These are phyloP conservation scores for Etia nguti DNA, from an alignment of 2,113 vertebrate species.

Conservation along the genomic window DNA sequence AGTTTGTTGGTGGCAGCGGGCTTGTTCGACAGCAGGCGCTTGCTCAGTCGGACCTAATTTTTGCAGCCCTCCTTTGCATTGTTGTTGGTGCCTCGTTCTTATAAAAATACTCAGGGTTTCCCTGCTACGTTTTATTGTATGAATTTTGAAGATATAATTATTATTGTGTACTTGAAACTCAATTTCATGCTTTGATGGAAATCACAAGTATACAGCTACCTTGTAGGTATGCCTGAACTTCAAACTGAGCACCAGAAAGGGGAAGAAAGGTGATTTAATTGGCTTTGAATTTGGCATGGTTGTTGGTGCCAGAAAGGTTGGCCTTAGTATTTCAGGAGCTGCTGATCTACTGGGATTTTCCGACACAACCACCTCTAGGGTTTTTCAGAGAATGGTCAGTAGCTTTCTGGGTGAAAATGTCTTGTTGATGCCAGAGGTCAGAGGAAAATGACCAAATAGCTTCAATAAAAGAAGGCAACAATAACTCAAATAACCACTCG, in stretches of 20 bases:
- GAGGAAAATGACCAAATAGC: not conserved
- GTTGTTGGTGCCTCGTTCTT: not conserved
- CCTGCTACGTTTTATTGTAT: not conserved
- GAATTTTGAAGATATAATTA: not conserved
- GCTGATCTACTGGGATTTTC: not conserved
- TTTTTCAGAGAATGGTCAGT: not conserved
- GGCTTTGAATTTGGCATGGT: not conserved
- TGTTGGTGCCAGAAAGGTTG: not conserved
- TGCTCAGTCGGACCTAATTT: conserved; percentile 3
- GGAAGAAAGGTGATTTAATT: not conserved
- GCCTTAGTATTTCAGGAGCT: not conserved
- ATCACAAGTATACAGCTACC: not conserved
- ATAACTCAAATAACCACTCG: not conserved
- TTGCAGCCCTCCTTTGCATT: not conserved
- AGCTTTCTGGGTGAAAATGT: not conserved
- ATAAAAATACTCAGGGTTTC: not conserved
- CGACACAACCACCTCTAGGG: not conserved
- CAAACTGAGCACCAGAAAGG: not conserved
- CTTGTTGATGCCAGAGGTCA: not conserved
- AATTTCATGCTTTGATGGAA: not conserved
- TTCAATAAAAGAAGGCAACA: not conserved
- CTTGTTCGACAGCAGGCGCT: conserved; percentile 3
- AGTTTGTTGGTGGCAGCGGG: conserved; percentile 35
- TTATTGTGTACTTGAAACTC: not conserved
- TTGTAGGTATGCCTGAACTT: not conserved